A percentile compares a stretch with the other conserved stretches of the same genome.
Conservation (phyloP, 2,797 vertebrate species). For the Tachyglossus aculeatus region DNA sequence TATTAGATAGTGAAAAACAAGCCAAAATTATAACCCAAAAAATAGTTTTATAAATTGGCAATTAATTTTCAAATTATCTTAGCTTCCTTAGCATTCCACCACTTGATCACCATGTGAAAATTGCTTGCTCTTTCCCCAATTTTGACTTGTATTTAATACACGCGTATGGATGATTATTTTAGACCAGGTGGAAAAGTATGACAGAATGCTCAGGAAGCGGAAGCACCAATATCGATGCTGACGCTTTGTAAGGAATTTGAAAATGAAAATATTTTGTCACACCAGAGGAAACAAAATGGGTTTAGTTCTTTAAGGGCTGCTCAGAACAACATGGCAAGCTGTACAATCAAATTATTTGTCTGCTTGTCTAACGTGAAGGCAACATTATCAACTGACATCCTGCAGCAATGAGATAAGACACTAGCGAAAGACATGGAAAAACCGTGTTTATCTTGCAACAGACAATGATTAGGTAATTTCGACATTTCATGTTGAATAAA, state of each 20-base stretch:
- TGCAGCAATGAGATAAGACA: constrained; percentile 83
- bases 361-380: constrained; percentile 73
- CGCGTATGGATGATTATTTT: background rate
- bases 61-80: too few relatives aligned
- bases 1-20: too few relatives aligned
- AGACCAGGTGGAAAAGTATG: constrained; percentile 33
- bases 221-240: constrained; percentile 50
- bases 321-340: constrained; percentile 66
- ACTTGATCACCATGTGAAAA: too few relatives aligned
- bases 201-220: constrained; percentile 25
- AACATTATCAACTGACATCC: constrained; percentile 80
- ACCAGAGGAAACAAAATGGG: constrained; percentile 64
- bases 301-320: constrained; percentile 67
- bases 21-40: too few relatives aligned
- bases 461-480: constrained; percentile 91
- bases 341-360: constrained; percentile 74
- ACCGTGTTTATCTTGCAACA: constrained; percentile 87
- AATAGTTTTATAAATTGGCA: too few relatives aligned
- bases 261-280: constrained; percentile 69
- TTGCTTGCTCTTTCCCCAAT: constrained; percentile 5
- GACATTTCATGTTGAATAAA: constrained; percentile 86
- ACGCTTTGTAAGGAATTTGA: constrained; percentile 53
- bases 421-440: constrained; percentile 73
- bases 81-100: too few relatives aligned
- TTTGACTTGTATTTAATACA: constrained; percentile 42